phyloP scores from a whole-genome alignment of 2,797 vertebrate genomes.

The Tiaroga cobitis region DNA sequence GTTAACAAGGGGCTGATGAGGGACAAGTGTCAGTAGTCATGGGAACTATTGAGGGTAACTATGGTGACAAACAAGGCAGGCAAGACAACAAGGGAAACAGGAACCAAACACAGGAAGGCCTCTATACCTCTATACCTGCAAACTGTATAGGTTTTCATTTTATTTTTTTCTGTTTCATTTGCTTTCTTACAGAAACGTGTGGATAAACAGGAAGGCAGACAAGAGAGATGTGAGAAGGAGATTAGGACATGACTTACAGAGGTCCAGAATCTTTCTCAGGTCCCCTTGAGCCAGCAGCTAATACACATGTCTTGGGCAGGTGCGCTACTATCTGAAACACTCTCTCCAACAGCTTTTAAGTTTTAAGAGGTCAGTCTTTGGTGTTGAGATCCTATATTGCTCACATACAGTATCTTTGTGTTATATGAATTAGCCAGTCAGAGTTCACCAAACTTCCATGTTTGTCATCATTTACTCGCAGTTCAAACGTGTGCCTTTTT shows the following conservation, averaged over 20 bases:
- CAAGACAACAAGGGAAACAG: too few species aligned
- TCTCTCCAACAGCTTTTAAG: not conserved
- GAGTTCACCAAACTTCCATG: not conserved
- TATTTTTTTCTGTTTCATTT: not conserved
- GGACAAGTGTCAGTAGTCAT: too few species aligned
- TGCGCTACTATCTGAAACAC: not conserved
- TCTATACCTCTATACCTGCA: too few species aligned
- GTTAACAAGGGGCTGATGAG: too few species aligned
- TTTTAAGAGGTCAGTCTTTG: constrained; percentile 7
- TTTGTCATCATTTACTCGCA: not conserved
- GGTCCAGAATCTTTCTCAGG: not conserved
- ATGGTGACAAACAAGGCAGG: too few species aligned
- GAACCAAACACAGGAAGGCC: too few species aligned
- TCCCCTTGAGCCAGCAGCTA: not conserved
- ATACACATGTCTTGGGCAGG: not conserved
- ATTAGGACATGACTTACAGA: not conserved
- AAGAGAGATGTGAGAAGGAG: not conserved
- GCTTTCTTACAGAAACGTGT: not conserved
- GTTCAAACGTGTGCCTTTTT: not conserved
- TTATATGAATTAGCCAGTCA: not conserved
- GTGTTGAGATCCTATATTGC: not conserved
- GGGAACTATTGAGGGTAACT: too few species aligned
- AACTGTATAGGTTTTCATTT: too few species aligned
- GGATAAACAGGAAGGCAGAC: not conserved
- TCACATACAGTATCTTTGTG: not conserved